Percentiles rank a stretch among this genome's conserved stretches.
Evolutionary conservation across 1,140 invertebrate genomes (phyloP).

Genomic region (Panagrolaimus sp.): DNA sequence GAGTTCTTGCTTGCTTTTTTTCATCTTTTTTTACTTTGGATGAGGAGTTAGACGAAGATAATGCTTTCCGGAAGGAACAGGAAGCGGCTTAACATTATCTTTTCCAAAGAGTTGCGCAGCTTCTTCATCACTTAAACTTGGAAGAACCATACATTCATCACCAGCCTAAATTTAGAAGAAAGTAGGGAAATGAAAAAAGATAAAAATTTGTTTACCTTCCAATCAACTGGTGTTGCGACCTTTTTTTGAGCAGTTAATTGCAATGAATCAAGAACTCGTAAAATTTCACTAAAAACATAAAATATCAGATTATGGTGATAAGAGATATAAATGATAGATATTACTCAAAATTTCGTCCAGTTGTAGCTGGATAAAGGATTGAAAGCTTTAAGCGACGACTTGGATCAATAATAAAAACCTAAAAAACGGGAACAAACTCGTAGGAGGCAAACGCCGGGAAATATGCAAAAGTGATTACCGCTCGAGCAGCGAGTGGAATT

Average conservation of each 20-base stretch:
- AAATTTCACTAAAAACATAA: conserved; percentile 72
- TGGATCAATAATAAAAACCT: conserved; percentile 77
- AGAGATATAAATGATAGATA: conserved; percentile 61
- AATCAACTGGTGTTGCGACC: conserved; percentile 80
- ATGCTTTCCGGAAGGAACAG: conserved; percentile 44
- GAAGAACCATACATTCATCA: conserved; percentile 5
- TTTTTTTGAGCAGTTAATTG: conserved; percentile 76
- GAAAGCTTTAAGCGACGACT: conserved; percentile 78
- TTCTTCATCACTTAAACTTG: conserved; percentile 32
- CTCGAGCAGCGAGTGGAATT: conserved; percentile 74
- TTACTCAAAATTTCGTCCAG: conserved; percentile 84
- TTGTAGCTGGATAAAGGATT: conserved; percentile 82
- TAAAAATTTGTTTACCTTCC: conserved; percentile 67
- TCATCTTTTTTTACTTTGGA: too few relatives aligned
- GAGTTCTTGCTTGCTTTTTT: too few relatives aligned
- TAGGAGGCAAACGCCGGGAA: too few relatives aligned
- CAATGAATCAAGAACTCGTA: conserved; percentile 79
- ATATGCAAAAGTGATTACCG: conserved; percentile 60
- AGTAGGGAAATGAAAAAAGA: too few relatives aligned
- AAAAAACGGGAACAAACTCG: too few relatives aligned
- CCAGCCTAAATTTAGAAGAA: too few relatives aligned
- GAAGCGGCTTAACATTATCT: conserved; percentile 26
- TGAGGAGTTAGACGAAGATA: conserved; percentile 34
- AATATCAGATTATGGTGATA: background rate
- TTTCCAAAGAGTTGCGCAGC: conserved; percentile 39